Evolutionary conservation across 2,888 invertebrate species (phyloP), one percentile per base, ranked within the genome.

Genomic region (Caenorhabditis drosophilae): DNA sequence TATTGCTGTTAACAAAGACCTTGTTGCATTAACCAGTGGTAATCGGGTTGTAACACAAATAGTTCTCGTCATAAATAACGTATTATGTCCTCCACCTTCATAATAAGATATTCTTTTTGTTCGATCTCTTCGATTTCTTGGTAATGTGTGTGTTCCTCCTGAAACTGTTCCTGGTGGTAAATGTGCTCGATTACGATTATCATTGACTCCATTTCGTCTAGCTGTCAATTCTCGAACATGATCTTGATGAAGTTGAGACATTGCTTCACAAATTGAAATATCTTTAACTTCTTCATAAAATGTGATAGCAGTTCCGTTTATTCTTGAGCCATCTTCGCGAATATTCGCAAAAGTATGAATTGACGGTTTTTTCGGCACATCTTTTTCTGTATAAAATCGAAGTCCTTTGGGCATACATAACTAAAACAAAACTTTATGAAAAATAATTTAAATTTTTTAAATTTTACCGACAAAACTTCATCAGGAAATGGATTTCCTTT

Each of bases 341-440:
- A 97, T 97, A 67, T 97, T 92, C 55, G 97, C 90, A 87, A 97
- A 98, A 46, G 95, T 92, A 86, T 98, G 98, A 85, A 96, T 94
- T 16, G 51, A 53, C 3, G 79, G 77, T 36, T 60, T 63, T n/a
- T 61, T 48, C 6, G 82, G 82, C 15, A 88, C 88, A 85, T 94
- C 92, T 85, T 92, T 93, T 85, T 96, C 94, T 12, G 95, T 96
- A 72, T 92, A 90, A 86, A 98, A 96, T 81, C 91, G 90, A 52
- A 98, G 87, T 41, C 97, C 97, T 85, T 91, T 91, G 60, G 97
- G 97, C 84, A 97, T 87, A 84, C 93, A 93, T 41, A 98, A 88
- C 96, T 97, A 86, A 23, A 86, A 85, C 38, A 50, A 49, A n/a
- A 40, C 11, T 20, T 16, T n/a, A 40, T 20, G 41, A 23, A 15